A percentile compares a stretch with the other conserved stretches of the same genome.
Evolutionary conservation across 2,113 vertebrate species (phyloP).

Genomic region (Sphaerodactylus townsendi): DNA sequence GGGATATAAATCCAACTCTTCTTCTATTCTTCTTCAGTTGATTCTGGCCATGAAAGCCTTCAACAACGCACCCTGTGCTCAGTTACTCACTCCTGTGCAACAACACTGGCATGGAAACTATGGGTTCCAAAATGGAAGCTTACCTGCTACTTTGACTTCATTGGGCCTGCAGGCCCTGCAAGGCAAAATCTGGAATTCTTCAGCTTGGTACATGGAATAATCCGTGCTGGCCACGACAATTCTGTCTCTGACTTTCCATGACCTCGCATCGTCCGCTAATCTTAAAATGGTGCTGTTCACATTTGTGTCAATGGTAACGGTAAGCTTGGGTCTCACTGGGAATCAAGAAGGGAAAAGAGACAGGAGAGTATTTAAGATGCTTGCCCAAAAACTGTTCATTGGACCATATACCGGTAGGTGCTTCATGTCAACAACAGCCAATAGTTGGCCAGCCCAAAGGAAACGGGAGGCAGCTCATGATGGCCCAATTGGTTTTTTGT

Average conservation of each 20-base stretch:
- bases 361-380: slow-evolving; percentile 7
- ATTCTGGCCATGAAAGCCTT: too few relatives aligned
- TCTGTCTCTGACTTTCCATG: slow-evolving; percentile 74
- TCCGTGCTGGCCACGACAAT: slow-evolving; percentile 83
- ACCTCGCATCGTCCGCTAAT: slow-evolving; percentile 69
- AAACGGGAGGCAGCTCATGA: slow-evolving; percentile 13
- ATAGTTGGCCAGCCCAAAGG: slow-evolving; percentile 16
- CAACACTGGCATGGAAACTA: neutral
- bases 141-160: slow-evolving; percentile 91
- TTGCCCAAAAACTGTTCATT: neutral
- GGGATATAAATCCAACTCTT: too few relatives aligned
- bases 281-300: slow-evolving; percentile 80
- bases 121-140: slow-evolving; percentile 21
- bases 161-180: slow-evolving; percentile 77
- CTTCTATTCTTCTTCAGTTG: too few relatives aligned
- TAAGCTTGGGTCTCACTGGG: slow-evolving; percentile 89
- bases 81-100: neutral
- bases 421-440: slow-evolving; percentile 12
- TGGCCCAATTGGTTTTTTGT: slow-evolving; percentile 28
- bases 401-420: too few relatives aligned
- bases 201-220: slow-evolving; percentile 87
- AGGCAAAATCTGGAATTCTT: slow-evolving; percentile 79
- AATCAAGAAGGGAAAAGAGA: slow-evolving; percentile 23
- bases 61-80: too few relatives aligned
- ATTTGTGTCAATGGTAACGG: slow-evolving; percentile 81